Evolutionary conservation across 2,113 vertebrate species (phyloP), one percentile per base, ranked within the genome.

Genomic region (Chloroceryle aenea): DNA sequence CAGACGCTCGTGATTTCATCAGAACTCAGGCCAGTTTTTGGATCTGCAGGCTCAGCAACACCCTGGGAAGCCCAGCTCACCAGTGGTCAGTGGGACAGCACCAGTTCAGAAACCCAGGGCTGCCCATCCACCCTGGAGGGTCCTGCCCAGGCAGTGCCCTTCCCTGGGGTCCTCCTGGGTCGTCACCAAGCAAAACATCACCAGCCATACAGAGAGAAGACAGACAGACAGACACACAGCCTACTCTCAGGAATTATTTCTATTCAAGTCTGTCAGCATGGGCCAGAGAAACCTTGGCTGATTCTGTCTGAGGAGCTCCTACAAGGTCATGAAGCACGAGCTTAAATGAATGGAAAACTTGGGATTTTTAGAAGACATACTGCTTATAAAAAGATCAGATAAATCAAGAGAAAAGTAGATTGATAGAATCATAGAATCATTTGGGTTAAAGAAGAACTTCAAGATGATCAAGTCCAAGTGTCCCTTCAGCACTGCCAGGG

Each of bases 1-100:
- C 92, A 91, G 92, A 55, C 64, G 63, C 43, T 9, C 26, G 6
- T 85, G 92, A 89, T 76, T 94, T 85, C 95, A 93, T 75, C 90
- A 32, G 40, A 87, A 9, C 34, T 2, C 0, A 27, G 5, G 34
- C 88, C 87, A 79, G 20, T 10, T 50, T 80, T 92, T 20, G n/a
- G 13, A 30, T 75, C 25, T 19, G 0, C 1, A 1, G 53, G 64
- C 87, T 91, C 85, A 82, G 83, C 32, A 84, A n/a, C 76, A 29
- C 83, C 53, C 93, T 32, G 40, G 10, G 12, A 42, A 87, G 74
- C 56, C 47, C 77, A 9, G 11, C 29, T 5, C 21, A 7, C 14
- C 10, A 68, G 45, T 43, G 29, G 16, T 27, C 29, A 15, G 27
- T 0, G 21, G 36, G 55, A 42, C 72, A n/a, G 56, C 58, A 32